These are phyloP conservation scores for Kryptolebias ocellatus DNA, from an alignment of 2,797 vertebrate genomes.

Conservation along the genomic window DNA sequence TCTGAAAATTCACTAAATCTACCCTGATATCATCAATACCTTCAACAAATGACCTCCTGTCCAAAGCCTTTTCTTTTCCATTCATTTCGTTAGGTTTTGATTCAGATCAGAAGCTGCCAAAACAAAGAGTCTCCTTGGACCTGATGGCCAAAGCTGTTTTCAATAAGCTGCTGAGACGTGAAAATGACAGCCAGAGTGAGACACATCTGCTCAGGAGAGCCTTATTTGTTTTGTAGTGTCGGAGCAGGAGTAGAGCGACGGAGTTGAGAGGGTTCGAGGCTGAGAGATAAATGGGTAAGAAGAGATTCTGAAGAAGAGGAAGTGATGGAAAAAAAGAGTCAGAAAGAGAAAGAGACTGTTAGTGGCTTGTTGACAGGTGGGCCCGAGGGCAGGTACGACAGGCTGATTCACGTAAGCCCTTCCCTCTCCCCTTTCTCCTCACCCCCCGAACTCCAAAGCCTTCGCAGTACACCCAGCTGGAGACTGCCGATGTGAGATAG, in stretches of 20 bases:
- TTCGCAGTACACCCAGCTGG: slow-evolving; percentile 55
- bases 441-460: slow-evolving; percentile 25
- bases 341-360: slow-evolving; percentile 68
- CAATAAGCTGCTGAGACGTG: slow-evolving; percentile 56
- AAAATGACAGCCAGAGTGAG: slow-evolving; percentile 56
- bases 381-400: slow-evolving; percentile 76
- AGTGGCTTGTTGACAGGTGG: slow-evolving; percentile 76
- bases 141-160: slow-evolving; percentile 51
- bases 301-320: slow-evolving; percentile 55
- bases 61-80: slow-evolving; percentile 50
- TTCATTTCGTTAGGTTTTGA: slow-evolving; percentile 56
- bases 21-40: slow-evolving; percentile 40
- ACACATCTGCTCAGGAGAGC: slow-evolving; percentile 61
- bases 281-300: slow-evolving; percentile 58
- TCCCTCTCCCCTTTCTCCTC: slow-evolving; percentile 24
- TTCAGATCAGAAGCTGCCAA: slow-evolving; percentile 60
- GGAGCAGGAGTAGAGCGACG: slow-evolving; percentile 43
- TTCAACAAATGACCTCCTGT: slow-evolving; percentile 47
- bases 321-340: slow-evolving; percentile 61
- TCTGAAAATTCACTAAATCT: slow-evolving; percentile 48
- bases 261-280: slow-evolving; percentile 49
- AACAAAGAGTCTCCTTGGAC: slow-evolving; percentile 58
- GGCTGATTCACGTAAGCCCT: slow-evolving; percentile 75
- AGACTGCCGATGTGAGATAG: slow-evolving; percentile 70
- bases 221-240: slow-evolving; percentile 69